Conservation (phyloP, 2,888 invertebrate species). For the Branchipolynoe longqiensis region DNA sequence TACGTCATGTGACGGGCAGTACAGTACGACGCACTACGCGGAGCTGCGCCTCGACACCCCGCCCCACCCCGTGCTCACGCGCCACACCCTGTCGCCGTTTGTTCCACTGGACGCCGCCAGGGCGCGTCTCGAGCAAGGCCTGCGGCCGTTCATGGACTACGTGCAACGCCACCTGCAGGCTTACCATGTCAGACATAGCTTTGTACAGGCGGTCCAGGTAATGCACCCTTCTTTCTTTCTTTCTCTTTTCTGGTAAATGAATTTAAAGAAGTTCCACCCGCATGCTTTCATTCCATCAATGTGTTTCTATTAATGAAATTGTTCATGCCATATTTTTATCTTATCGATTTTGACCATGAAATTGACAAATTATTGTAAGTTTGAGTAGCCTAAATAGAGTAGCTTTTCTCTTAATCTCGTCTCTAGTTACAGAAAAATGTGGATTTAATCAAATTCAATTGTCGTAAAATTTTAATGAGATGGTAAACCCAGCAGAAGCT, state of each 20-base stretch:
- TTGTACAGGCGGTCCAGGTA: slow-evolving; percentile 1
- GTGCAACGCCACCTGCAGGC: slow-evolving; percentile 39
- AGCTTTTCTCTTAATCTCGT: too few species aligned
- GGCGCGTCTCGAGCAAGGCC: not conserved
- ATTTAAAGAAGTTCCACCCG: too few species aligned
- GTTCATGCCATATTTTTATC: too few species aligned
- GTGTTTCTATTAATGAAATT: too few species aligned
- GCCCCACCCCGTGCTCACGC: not conserved
- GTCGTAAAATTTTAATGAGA: too few species aligned
- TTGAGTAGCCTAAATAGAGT: too few species aligned
- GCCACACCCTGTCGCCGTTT: slow-evolving; percentile 25
- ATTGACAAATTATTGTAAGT: too few species aligned
- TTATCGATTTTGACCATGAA: too few species aligned
- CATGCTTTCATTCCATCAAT: too few species aligned
- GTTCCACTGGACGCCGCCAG: not conserved
- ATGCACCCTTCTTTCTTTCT: too few species aligned
- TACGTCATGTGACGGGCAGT: slow-evolving; percentile 7
- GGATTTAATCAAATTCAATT: not conserved
- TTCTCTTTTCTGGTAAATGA: too few species aligned
- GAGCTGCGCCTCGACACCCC: not conserved
- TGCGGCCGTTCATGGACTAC: not conserved
- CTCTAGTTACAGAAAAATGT: not conserved
- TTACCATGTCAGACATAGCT: not conserved
- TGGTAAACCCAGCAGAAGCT: too few species aligned
- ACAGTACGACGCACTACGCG: not conserved